These are phyloP conservation scores for Oxystoma pomonae DNA, from an alignment of 2,888 invertebrate genomes.

Conservation along the genomic window DNA sequence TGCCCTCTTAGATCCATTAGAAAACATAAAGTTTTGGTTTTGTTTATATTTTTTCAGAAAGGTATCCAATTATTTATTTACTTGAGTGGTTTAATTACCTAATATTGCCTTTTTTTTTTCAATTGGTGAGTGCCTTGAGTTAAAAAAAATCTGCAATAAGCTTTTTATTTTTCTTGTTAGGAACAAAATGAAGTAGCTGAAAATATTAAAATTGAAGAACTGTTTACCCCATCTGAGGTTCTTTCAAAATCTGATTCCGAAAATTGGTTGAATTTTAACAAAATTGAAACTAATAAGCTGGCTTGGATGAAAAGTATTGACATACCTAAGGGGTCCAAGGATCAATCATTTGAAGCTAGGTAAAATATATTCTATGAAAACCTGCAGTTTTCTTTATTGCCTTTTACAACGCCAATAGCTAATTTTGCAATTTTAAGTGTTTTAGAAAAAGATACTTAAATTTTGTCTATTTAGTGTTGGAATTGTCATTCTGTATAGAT, in stretches of 20 bases:
- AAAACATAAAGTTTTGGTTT: no score
- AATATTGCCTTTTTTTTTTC: no score
- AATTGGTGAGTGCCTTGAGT: no score
- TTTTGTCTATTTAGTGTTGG: neutral
- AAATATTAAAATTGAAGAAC: slow-evolving; percentile 41
- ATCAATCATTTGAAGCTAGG: slow-evolving; percentile 69
- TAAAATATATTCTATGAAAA: slow-evolving; percentile 19
- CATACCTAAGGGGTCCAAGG: slow-evolving; percentile 52
- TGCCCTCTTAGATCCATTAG: no score
- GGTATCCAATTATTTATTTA: no score
- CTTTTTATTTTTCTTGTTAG: no score
- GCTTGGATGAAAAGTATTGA: slow-evolving; percentile 80
- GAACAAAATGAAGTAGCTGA: slow-evolving; percentile 42
- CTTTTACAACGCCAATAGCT: no score
- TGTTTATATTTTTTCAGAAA: no score
- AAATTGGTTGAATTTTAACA: slow-evolving; percentile 81
- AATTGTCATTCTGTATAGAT: no score
- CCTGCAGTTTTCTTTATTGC: neutral
- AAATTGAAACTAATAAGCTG: slow-evolving; percentile 81
- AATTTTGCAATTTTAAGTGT: neutral
- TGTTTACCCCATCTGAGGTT: slow-evolving; percentile 53
- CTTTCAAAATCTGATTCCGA: slow-evolving; percentile 58
- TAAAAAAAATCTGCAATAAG: slow-evolving; percentile 30
- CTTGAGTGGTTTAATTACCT: no score
- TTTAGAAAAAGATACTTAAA: no score